These are phyloP conservation scores for Gibbula magus DNA, from an alignment of 2,888 invertebrate species.

Conservation along the genomic window DNA sequence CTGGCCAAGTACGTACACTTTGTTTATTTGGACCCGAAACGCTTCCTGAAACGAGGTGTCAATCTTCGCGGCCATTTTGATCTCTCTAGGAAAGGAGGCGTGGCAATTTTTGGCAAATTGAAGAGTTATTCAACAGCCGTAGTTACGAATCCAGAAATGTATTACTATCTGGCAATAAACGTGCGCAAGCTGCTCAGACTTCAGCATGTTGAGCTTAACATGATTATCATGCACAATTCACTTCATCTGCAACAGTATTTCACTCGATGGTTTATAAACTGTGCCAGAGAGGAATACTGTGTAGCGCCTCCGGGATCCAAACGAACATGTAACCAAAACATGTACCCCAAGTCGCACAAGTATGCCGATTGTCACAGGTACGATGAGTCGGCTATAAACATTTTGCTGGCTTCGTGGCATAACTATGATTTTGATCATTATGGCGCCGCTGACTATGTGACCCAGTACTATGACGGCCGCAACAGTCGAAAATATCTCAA, in stretches of 20 bases:
- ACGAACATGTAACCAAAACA: constrained; percentile 54
- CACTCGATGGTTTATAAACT: constrained; percentile 69
- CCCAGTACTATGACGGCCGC: constrained; percentile 46
- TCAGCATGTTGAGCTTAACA: constrained; percentile 61
- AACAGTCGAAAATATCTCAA: constrained; percentile 45
- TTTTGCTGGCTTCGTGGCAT: constrained; percentile 71
- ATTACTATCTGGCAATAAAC: constrained; percentile 68
- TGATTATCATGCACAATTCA: constrained; percentile 71
- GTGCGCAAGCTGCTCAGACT: constrained; percentile 52
- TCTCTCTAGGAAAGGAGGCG: constrained; percentile 56
- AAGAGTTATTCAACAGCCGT: constrained; percentile 57
- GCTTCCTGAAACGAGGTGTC: constrained; percentile 50
- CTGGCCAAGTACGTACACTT: constrained; percentile 68
- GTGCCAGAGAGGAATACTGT: constrained; percentile 71
- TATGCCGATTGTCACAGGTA: constrained; percentile 71
- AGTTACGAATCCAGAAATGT: constrained; percentile 69
- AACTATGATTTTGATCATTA: constrained; percentile 63
- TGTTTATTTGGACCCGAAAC: constrained; percentile 68
- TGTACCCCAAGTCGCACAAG: constrained; percentile 42
- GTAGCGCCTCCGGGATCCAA: constrained; percentile 65
- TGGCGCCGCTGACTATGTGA: constrained; percentile 39
- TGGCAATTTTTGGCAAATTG: constrained; percentile 55
- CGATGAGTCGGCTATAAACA: constrained; percentile 74
- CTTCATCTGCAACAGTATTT: constrained; percentile 55
- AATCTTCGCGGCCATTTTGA: constrained; percentile 53